A percentile compares a stretch with the other conserved stretches of the same genome.
phyloP scores from a whole-genome alignment of 2,888 invertebrate genomes.

The Serrognathus titanus region DNA sequence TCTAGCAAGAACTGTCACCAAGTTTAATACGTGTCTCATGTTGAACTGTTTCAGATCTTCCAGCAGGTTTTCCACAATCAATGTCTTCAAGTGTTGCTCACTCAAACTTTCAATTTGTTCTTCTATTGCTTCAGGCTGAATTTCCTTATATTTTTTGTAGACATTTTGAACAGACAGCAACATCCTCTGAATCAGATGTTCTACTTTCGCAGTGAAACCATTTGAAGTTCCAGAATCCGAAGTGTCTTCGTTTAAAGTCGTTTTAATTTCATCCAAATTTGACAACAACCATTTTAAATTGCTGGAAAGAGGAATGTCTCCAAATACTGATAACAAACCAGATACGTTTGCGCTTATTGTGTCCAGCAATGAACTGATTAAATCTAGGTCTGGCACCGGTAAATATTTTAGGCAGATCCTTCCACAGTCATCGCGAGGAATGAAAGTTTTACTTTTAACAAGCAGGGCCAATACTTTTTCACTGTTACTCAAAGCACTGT shows the following conservation, averaged over 20 bases:
- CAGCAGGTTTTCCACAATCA: slow-evolving; percentile 61
- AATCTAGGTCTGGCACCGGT: slow-evolving; percentile 37
- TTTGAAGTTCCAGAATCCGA: slow-evolving; percentile 20
- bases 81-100: slow-evolving; percentile 65
- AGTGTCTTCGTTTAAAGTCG: slow-evolving; percentile 10
- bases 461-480: slow-evolving; percentile 30
- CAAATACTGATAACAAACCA: slow-evolving; percentile 29
- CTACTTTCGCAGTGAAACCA: slow-evolving; percentile 1
- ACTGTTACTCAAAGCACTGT: slow-evolving; percentile 19
- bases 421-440: slow-evolving; percentile 31
- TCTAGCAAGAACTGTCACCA: slow-evolving; percentile 3
- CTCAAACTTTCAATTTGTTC: slow-evolving; percentile 54
- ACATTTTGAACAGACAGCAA: slow-evolving; percentile 59
- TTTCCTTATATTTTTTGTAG: slow-evolving; percentile 53
- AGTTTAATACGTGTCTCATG: slow-evolving; percentile 46
- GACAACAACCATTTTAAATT: slow-evolving; percentile 31
- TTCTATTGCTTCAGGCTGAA: slow-evolving; percentile 34
- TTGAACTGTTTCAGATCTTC: slow-evolving; percentile 60
- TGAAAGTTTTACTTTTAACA: slow-evolving; percentile 28
- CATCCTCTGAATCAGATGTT: slow-evolving; percentile 34
- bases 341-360: slow-evolving; percentile 18
- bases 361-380: slow-evolving; percentile 28
- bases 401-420: slow-evolving; percentile 33
- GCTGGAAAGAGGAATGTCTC: slow-evolving; percentile 27
- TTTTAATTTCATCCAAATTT: slow-evolving; percentile 20